Base-by-base conservation (phyloP, 2,797 vertebrate species). In the Oryzias sinensis region DNA sequence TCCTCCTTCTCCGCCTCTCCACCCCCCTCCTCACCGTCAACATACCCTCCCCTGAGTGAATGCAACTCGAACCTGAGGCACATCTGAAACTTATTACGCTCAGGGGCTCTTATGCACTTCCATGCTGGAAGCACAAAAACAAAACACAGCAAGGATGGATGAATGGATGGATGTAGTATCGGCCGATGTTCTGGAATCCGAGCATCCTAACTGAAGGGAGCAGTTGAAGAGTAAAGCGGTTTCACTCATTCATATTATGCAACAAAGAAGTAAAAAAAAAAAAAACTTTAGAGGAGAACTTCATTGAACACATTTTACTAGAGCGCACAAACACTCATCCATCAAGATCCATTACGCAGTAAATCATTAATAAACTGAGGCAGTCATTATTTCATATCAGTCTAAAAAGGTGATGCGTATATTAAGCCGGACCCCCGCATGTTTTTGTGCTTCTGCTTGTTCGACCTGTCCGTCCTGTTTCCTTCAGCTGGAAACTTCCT, bases 21-120 rank as follows among this genome's bases (percentile, higher is more conserved):
- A 62, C 62, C 65, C 55, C 57, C 65, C 56, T 61, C 63, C 63
- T 24, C 24, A 29, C 43, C 61, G 53, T 11, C 60, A 52, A 43
- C 55, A 53, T 67, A 59, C 70, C 76, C 65, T 65, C 65, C 74
- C 73, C 53, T 71, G 72, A 18, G 18, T 18, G 18, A 69, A 61
- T 45, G 75, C 72, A 56, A 78, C 78, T 84, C 82, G 83, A 91
- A 87, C 88, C 88, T 86, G 77, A 87, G 87, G 81, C 85, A 89
- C 86, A 90, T 89, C 87, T 92, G 87, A 91, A 91, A 92, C 78
- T 91, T 91, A 88, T 91, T 90, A 91, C 72, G 81, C 59, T 75
- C 6, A 33, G 8, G 65, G 76, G 78, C 74, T 74, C 86, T 68
- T 80, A 77, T 82, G 74, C 84, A 68, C 87, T 89, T 86, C 85